A percentile compares a stretch with the other conserved stretches of the same genome.
These are phyloP conservation scores for Salvator merianae DNA, from an alignment of 2,113 vertebrate species.

Conservation along the genomic window DNA sequence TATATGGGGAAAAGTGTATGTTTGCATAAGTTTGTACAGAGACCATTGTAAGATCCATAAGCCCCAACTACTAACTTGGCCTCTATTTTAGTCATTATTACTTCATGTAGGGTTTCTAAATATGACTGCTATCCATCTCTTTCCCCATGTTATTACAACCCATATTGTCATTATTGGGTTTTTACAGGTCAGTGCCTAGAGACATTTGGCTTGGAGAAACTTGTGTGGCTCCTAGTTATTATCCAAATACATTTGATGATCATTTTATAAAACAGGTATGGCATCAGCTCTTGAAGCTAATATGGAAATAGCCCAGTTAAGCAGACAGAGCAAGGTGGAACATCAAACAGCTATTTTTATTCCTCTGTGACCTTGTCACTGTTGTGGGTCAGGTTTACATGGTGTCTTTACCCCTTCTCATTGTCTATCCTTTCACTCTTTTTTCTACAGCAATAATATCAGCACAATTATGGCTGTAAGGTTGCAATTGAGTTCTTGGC, in stretches of 20 bases:
- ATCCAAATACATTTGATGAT: background rate
- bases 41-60: background rate
- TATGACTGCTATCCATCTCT: background rate
- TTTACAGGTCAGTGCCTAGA: background rate
- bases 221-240: background rate
- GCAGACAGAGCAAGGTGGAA: background rate
- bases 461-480: no score
- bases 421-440: background rate
- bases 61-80: background rate
- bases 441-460: no score
- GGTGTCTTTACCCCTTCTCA: background rate
- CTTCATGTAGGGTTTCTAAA: background rate
- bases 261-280: background rate
- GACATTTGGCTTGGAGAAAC: background rate
- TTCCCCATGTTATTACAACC: no score
- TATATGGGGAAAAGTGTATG: background rate
- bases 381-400: background rate
- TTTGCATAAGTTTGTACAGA: no score
- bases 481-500: no score
- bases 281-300: background rate
- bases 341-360: background rate
- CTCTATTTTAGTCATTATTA: background rate
- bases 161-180: background rate
- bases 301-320: background rate
- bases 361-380: background rate